Base-by-base conservation (phyloP, 2,888 invertebrate genomes). In the Crossocerus cetratus region DNA sequence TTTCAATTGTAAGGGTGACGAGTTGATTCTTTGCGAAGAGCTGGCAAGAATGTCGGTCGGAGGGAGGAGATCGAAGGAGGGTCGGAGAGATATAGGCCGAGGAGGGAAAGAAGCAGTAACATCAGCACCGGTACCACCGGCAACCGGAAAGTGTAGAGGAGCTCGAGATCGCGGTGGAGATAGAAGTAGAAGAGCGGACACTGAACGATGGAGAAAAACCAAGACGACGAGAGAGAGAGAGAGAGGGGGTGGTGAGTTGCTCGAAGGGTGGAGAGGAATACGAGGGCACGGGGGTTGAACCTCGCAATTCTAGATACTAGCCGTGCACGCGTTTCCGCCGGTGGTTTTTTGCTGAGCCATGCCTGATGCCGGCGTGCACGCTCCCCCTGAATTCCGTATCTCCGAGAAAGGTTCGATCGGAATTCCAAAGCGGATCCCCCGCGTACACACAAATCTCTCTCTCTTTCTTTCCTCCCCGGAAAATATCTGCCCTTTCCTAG, bases 261-360 rank as follows among this genome's bases (percentile, higher is more conserved):
- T 18, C 18, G 21, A 11, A 13, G 16, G 55, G 22, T 3, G 13
- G 4, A 45, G 49, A 49, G 16, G 8, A n/a, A 5, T 4, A 49
- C 14, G 45, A 16, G 14, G 45, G 43, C 43, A 43, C 4, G 13
- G 45, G 45, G 45, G 5, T 3, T 3, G 49, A 49, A 64, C 20
- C 58, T 56, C 14, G 67, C 57, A 60, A 66, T 54, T 65, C 44
- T 56, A 49, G 72, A 45, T 60, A 45, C 43, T 44, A 65, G 32
- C 20, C 56, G 61, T 57, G 55, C 65, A 68, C 72, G 68, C 69
- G 69, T 42, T 69, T 72, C 62, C 62, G 69, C 22, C 11, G 61
- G 64, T 65, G 20, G n/a, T 53, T 54, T 72, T 69, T 65, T 45
- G 58, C 72, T 58, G 68, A 72, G 62, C 18, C 55, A 21, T 42